Evolutionary conservation across 1,140 invertebrate genomes (phyloP).

Genomic region (Neuroterus valhalla): DNA sequence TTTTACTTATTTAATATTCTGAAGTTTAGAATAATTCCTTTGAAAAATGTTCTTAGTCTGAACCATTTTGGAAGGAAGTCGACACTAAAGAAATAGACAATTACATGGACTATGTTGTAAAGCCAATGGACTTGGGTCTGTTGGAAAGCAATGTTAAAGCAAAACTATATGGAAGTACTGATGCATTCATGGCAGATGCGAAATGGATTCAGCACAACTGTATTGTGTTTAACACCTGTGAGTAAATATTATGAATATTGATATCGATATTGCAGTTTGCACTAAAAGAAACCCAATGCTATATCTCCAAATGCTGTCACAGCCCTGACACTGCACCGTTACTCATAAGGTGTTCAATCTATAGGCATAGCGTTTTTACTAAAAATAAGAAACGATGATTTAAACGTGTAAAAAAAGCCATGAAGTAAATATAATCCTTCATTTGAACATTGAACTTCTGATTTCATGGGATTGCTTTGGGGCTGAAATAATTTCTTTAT

Average conservation of each 20-base stretch:
- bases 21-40: not conserved
- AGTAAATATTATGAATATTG: slow-evolving; percentile 60
- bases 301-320: too few relatives aligned
- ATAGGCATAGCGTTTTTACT: too few relatives aligned
- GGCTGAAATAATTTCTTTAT: too few relatives aligned
- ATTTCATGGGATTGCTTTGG: too few relatives aligned
- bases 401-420: too few relatives aligned
- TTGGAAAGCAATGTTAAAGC: slow-evolving; percentile 86
- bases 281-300: too few relatives aligned
- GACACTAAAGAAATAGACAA: slow-evolving; percentile 81
- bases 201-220: slow-evolving; percentile 96
- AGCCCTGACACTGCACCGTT: too few relatives aligned
- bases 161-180: slow-evolving; percentile 90
- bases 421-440: too few relatives aligned
- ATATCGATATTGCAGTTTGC: not conserved
- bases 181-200: slow-evolving; percentile 90
- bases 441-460: too few relatives aligned
- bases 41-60: slow-evolving; percentile 71
- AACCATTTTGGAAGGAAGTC: slow-evolving; percentile 85
- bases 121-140: slow-evolving; percentile 88
- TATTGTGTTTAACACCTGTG: slow-evolving; percentile 91
- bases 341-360: too few relatives aligned
- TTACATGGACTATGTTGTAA: slow-evolving; percentile 87
- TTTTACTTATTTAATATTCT: too few relatives aligned
- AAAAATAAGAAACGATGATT: too few relatives aligned